phyloP scores from a whole-genome alignment of 2,113 vertebrate genomes.

The Tinamus guttatus region DNA sequence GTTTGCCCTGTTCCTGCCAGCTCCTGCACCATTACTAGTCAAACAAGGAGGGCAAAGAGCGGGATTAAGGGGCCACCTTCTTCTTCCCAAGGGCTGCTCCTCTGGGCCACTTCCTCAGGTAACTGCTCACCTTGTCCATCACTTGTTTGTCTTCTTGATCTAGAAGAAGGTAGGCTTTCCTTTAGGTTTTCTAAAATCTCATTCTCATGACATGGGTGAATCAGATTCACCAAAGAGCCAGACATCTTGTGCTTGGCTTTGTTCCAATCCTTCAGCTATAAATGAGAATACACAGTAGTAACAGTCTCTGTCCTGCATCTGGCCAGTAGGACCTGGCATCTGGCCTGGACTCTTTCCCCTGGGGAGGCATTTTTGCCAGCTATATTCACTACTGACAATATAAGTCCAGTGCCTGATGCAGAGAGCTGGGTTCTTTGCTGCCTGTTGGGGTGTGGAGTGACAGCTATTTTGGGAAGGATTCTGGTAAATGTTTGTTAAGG shows the following conservation, averaged over 20 bases:
- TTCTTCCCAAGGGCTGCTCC: background rate
- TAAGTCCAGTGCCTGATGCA: background rate
- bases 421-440: background rate
- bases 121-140: background rate
- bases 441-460: background rate
- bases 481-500: background rate
- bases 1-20: background rate
- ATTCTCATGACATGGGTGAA: background rate
- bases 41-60: background rate
- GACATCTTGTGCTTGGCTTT: background rate
- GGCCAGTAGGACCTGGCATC: background rate
- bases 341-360: background rate
- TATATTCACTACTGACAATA: background rate
- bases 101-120: background rate
- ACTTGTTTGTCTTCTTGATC: background rate
- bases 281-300: background rate
- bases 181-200: background rate
- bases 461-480: background rate
- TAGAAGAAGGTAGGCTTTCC: background rate
- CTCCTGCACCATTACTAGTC: rapidly evolving
- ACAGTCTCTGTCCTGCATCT: background rate
- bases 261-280: background rate
- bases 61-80: background rate
- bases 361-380: background rate
- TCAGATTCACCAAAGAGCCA: background rate